Percentiles rank a stretch among this genome's conserved stretches.
phyloP scores from a whole-genome alignment of 1,140 invertebrate genomes.

The Lutraria rhynchaena region DNA sequence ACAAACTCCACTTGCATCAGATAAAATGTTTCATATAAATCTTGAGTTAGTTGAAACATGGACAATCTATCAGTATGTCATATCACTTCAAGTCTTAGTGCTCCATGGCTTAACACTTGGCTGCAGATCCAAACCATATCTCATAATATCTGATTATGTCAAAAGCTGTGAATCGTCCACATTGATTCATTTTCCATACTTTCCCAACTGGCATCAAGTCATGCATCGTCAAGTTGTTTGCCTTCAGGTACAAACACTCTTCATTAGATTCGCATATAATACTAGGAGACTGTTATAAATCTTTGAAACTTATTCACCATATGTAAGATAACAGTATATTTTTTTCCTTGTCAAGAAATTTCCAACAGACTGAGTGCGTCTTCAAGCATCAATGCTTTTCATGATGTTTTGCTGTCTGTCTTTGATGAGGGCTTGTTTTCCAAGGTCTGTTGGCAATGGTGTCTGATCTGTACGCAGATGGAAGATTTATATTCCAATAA shows the following conservation, averaged over 20 bases:
- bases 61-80: no score
- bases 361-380: neutral
- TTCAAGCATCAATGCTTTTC: slow-evolving; percentile 29
- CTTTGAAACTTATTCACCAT: slow-evolving; percentile 20
- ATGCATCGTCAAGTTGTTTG: slow-evolving; percentile 14
- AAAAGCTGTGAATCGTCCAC: slow-evolving; percentile 3
- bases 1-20: no score
- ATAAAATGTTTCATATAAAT: no score
- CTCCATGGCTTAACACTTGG: slow-evolving; percentile 32
- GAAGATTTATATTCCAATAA: slow-evolving; percentile 9
- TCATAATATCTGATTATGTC: slow-evolving; percentile 1
- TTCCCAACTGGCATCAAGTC: neutral
- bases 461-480: slow-evolving; percentile 27
- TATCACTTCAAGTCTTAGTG: no score
- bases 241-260: slow-evolving; percentile 7
- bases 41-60: no score
- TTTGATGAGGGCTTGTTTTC: slow-evolving; percentile 4
- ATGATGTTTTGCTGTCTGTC: slow-evolving; percentile 4
- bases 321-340: slow-evolving; percentile 30
- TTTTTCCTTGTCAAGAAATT: slow-evolving; percentile 9
- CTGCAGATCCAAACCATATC: slow-evolving; percentile 4
- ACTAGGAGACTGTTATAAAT: no score
- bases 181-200: slow-evolving; percentile 23
- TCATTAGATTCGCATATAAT: no score
- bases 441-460: neutral